Conservation (phyloP, 2,113 vertebrate genomes). For the Myanophis thanlyinensis region DNA sequence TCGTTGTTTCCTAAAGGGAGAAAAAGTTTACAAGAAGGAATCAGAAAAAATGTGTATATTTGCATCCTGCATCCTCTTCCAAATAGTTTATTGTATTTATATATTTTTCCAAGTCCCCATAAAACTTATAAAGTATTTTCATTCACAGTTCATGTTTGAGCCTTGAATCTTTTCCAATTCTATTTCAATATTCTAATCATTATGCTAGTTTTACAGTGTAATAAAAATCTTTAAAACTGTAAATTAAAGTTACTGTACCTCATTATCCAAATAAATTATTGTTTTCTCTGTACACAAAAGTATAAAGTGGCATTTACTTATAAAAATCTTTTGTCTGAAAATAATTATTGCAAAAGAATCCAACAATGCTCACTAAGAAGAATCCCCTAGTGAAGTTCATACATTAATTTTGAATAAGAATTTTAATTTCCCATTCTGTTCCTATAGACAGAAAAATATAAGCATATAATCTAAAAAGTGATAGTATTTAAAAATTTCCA, state of each 20-base stretch:
- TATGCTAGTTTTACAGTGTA: not conserved
- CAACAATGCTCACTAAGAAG: not conserved
- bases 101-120: not conserved
- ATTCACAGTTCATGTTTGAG: not conserved
- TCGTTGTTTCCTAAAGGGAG: conserved; percentile 82
- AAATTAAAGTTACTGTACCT: not conserved
- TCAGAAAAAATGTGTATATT: not conserved
- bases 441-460: not conserved
- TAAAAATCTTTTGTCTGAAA: not conserved
- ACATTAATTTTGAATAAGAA: not conserved
- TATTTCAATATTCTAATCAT: not conserved
- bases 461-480: not conserved
- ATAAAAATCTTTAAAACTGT: not conserved
- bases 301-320: not conserved
- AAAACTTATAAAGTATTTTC: not conserved
- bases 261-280: not conserved
- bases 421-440: not conserved
- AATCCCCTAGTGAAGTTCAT: not conserved
- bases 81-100: not conserved
- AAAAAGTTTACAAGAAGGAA: not conserved
- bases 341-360: not conserved
- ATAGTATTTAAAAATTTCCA: not conserved
- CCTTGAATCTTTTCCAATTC: not conserved
- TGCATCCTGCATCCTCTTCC: not conserved
- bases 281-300: not conserved